A percentile compares a stretch with the other conserved stretches of the same genome.
Conservation (phyloP, 2,888 invertebrate genomes). For the Xylota sylvarum region DNA sequence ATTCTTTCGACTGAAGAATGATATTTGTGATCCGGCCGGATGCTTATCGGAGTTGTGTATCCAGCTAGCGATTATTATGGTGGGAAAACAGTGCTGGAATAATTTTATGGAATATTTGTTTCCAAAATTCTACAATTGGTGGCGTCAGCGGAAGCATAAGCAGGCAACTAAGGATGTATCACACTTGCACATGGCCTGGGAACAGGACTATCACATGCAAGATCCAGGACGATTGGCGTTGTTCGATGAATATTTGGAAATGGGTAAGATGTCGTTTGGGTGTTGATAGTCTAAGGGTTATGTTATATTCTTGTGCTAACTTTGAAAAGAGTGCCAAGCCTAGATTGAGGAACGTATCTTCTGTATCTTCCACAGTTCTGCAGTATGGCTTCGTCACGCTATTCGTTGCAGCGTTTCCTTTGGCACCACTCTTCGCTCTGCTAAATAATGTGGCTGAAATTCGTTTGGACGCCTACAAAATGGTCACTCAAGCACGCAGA, state of each 20-base stretch:
- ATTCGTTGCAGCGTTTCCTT: conserved; percentile 98
- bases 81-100: conserved; percentile 97
- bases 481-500: conserved; percentile 96
- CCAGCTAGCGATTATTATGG: conserved; percentile 96
- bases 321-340: not conserved
- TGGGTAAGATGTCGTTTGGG: conserved; percentile 89
- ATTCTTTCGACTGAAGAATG: conserved; percentile 91
- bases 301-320: too few species aligned
- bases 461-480: conserved; percentile 97
- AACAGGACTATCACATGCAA: conserved; percentile 96
- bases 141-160: conserved; percentile 92
- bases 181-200: conserved; percentile 94
- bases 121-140: conserved; percentile 96
- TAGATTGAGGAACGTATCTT: too few species aligned
- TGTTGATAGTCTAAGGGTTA: not conserved
- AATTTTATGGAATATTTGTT: conserved; percentile 96
- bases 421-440: conserved; percentile 97
- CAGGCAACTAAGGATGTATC: conserved; percentile 90
- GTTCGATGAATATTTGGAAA: conserved; percentile 98
- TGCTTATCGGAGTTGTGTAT: conserved; percentile 96
- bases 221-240: conserved; percentile 95
- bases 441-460: conserved; percentile 98
- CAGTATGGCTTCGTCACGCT: conserved; percentile 99
- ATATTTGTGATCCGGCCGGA: conserved; percentile 96
- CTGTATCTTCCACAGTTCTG: conserved; percentile 88